Conservation (phyloP, 2,113 vertebrate genomes). For the Rhagologus leucostigma region DNA sequence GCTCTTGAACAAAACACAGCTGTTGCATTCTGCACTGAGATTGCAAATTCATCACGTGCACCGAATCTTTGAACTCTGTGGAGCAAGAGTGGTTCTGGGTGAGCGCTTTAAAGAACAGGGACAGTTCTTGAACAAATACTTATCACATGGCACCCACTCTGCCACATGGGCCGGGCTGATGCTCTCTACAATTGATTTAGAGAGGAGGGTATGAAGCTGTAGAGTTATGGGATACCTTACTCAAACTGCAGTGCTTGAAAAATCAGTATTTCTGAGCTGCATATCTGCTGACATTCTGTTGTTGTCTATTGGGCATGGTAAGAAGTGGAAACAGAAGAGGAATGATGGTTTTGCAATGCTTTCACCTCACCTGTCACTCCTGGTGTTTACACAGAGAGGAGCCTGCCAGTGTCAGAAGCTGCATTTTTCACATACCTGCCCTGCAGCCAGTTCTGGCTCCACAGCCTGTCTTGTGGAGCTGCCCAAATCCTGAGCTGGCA, state of each 20-base stretch:
- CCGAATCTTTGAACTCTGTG: not conserved
- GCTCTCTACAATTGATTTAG: not conserved
- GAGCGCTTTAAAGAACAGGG: not conserved
- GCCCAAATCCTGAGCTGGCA: not conserved
- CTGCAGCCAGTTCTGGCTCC: not conserved
- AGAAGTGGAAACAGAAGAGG: not conserved
- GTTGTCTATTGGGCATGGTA: not conserved
- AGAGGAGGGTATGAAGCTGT: not conserved
- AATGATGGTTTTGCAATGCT: not conserved
- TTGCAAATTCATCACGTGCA: not conserved
- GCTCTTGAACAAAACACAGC: not conserved
- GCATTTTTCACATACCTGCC: constrained; percentile 60
- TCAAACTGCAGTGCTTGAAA: not conserved
- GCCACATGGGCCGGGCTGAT: not conserved
- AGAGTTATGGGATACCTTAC: not conserved
- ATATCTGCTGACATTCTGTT: not conserved
- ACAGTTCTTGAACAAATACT: not conserved
- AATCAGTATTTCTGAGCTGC: not conserved
- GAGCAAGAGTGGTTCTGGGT: not conserved
- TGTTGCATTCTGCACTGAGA: not conserved
- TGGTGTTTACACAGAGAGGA: not conserved
- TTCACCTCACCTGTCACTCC: constrained; percentile 22
- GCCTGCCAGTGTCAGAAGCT: constrained; percentile 8
- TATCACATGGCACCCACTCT: not conserved
- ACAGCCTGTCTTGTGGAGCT: not conserved